A percentile compares a stretch with the other conserved stretches of the same genome.
Evolutionary conservation across 1,140 invertebrate genomes (phyloP).

Genomic region (Apis cerana): DNA sequence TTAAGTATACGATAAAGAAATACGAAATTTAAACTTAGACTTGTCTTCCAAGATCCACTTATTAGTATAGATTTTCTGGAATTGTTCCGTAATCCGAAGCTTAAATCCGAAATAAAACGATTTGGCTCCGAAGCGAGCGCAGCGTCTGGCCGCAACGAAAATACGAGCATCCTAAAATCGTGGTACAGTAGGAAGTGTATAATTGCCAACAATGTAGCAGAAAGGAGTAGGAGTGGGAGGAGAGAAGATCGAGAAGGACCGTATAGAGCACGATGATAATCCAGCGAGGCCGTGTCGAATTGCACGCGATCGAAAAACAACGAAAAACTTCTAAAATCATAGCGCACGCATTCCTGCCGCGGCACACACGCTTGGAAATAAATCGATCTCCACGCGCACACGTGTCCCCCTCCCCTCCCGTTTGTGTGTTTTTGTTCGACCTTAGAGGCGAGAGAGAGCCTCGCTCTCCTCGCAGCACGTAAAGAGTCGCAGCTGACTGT

Average conservation of each 20-base stretch:
- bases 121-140: background rate
- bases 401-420: background rate
- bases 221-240: background rate
- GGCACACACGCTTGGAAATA: constrained; percentile 63
- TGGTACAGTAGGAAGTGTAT: background rate
- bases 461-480: constrained; percentile 68
- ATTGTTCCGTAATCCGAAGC: background rate
- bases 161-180: constrained; percentile 3
- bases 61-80: background rate
- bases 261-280: constrained; percentile 34
- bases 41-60: too few relatives aligned
- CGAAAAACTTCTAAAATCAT: constrained; percentile 57
- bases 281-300: constrained; percentile 42
- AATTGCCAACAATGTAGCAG: constrained; percentile 22
- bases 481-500: constrained; percentile 77
- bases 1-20: too few relatives aligned
- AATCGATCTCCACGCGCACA: constrained; percentile 66
- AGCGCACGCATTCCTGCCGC: constrained; percentile 39
- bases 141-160: background rate
- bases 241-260: too few relatives aligned
- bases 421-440: constrained; percentile 66
- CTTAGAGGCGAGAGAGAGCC: constrained; percentile 62
- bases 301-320: constrained; percentile 20
- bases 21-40: too few relatives aligned
- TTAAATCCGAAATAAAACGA: too few relatives aligned